Base-by-base conservation (phyloP, 2,113 vertebrate genomes). In the Struthio camelus region DNA sequence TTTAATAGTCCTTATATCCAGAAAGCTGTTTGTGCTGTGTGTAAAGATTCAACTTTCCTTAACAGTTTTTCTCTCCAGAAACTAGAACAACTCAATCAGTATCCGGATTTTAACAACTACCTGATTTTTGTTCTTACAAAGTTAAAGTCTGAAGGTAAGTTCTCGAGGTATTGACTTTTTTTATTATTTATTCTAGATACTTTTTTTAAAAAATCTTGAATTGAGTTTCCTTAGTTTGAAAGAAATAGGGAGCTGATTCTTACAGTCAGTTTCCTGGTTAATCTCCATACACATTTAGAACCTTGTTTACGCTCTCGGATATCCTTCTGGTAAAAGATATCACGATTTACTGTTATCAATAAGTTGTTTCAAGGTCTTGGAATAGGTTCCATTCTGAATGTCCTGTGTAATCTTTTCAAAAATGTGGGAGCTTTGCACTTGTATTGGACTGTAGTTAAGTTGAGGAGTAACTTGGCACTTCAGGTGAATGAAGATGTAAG, bases 61-160 rank as follows among this genome's bases (percentile, higher is more conserved):
- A 98, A 98, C 98, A 94, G 84, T 91, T 96, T 97, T 80, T 93
- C 70, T 96, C 56, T 97, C 94, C 98, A 99, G 99, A 99, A 99
- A 99, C 98, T 99, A 81, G 99, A 99, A 97, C 99, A 99, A 97
- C 98, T 99, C 79, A 99, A 99, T 98, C 99, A 99, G 92, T 99
- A 98, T 97, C 99, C 99, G 87, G 99, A 99, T 98, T 99, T 99
- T 94, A 99, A 99, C 98, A 99, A 99, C 98, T 99, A 99, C 96
- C 96, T 99, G 97, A 99, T 99, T 97, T 99, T 99, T 97, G 99
- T 99, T 94, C 98, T 99, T 88, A 99, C 99, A 1, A 99, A 99
- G 96, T 97, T 99, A 92, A 99, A 99, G 97, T 99, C 99, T 59
- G 99, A 99, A 99, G 99, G 99, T 99, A 98, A 98, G 99, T 96